Conservation (phyloP, 2,888 invertebrate genomes). For the Megamerina dolium region DNA sequence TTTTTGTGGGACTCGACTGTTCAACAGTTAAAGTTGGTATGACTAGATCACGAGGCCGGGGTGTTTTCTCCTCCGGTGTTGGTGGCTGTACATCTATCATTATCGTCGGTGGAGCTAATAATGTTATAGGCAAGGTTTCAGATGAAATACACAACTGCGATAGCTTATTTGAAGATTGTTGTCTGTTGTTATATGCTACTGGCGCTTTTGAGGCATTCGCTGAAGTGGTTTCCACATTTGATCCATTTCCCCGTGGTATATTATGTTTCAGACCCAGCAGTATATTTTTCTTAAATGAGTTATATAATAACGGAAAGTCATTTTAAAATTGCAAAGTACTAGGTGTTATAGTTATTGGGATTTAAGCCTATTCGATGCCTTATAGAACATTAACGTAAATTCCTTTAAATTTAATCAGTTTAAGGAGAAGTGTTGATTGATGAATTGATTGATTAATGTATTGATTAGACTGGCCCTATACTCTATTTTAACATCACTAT, state of each 20-base stretch:
- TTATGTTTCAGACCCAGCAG: slow-evolving; percentile 21
- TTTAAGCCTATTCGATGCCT: no score
- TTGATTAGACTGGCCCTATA: no score
- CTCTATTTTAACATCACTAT: no score
- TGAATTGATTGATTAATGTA: no score
- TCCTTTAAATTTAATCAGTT: no score
- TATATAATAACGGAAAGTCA: no score
- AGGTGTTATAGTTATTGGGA: no score
- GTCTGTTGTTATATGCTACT: slow-evolving; percentile 26
- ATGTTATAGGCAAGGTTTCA: slow-evolving; percentile 10
- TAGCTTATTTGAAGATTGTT: slow-evolving; percentile 12
- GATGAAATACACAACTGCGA: slow-evolving; percentile 21
- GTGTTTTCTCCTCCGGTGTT: slow-evolving; percentile 34
- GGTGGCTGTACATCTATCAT: slow-evolving; percentile 39
- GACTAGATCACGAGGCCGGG: slow-evolving; percentile 51
- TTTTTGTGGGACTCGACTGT: slow-evolving; percentile 63
- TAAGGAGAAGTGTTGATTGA: no score
- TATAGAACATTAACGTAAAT: no score
- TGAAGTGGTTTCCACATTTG: slow-evolving; percentile 29
- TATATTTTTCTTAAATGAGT: slow-evolving; percentile 24
- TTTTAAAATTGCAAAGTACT: no score
- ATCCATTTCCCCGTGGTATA: slow-evolving; percentile 22
- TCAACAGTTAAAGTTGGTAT: slow-evolving; percentile 63
- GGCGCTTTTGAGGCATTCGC: slow-evolving; percentile 32
- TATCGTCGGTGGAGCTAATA: slow-evolving; percentile 24